Evolutionary conservation across 2,797 vertebrate genomes (phyloP), one percentile per base, ranked within the genome.

Genomic region (Oophaga sylvatica): DNA sequence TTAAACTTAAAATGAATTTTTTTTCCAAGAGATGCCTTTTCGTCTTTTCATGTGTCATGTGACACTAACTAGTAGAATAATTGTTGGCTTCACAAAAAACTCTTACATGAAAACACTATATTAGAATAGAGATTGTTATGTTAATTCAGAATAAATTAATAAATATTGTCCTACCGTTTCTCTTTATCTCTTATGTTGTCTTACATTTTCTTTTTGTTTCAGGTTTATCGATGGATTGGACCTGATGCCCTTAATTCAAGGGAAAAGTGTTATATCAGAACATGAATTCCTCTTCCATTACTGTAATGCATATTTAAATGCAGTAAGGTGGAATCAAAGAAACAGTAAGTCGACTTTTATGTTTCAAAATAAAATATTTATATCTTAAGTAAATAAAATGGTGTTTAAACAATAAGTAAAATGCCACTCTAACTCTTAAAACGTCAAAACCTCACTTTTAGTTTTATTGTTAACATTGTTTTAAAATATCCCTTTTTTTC

Each of bases 251-350:
- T 91, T 98, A 91, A 92, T 98, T 48, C 94, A 92, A 90, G 93
- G 94, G 16, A 89, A 73, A 76, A 91, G 78, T 78, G 87, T 90
- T 11, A 91, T 1, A n/a, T 97, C 96, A 0, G 90, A 93, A 0
- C 97, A 97, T 9, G 96, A 97, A 91, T 98, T 98, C 35, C 94
- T 99, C 59, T 98, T 98, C 93, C 97, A 98, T 85, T 98, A 98
- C 90, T 98, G 97, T 91, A 97, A 96, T 88, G 92, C 93, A 56
- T 94, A 95, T 91, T 90, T 98, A 88, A 97, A 97, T 17, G 96
- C 96, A 0, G 96, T 97, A 81, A 93, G 97, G 22, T 98, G 97
- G 97, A 94, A 91, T 56, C 96, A 95, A 0, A 45, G 0, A 35
- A 95, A 97, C 92, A 96, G 97, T 98, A 92, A 96, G 97, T 96